Evolutionary conservation across 2,113 vertebrate genomes (phyloP), one percentile per base, ranked within the genome.

Genomic region (Entomyzon cyanotis): DNA sequence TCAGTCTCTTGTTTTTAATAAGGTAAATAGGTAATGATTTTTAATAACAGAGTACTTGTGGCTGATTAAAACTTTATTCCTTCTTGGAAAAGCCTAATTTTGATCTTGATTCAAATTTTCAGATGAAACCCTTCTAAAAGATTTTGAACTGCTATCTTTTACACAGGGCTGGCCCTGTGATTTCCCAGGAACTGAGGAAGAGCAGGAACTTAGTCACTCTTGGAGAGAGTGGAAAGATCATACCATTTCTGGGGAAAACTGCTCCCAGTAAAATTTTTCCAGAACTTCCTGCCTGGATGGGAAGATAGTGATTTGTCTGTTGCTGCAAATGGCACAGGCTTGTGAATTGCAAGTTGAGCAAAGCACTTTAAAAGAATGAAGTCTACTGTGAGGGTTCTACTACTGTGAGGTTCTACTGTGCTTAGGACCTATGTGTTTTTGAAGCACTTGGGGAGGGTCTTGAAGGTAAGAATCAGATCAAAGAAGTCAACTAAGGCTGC

Each of bases 1-100:
- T 97, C 94, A 95, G 68, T 79, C 78, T 89, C 94, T 97, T 98
- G 84, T 95, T 98, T 98, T 97, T 96, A 96, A 95, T 96, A 96
- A 97, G 62, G 47, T 91, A 94, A 95, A 95, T 84, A 89, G 93
- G 84, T 87, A 15, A 93, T 76, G 82, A 73, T 87, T 97, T 96
- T 87, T 95, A 94, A 80, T 82, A 94, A 96, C 64, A 68, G 63
- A 77, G 31, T 91, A 77, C 39, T 96, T 92, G 74, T 95, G 96
- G 84, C 53, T 93, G 81, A 95, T 95, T 96, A 96, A 97, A 96
- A 96, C 64, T 97, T 97, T 94, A 97, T 97, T 96, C 76, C 81
- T 95, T 96, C 96, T 93, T 96, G 93, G 73, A 94, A 95, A 95
- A 93, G 50, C 31, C 89, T 96, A 79, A 95, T 96, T 97, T 95